Percentiles rank a stretch among this genome's conserved stretches.
Conservation (phyloP, 2,113 vertebrate species). For the Mystacornis crossleyi region DNA sequence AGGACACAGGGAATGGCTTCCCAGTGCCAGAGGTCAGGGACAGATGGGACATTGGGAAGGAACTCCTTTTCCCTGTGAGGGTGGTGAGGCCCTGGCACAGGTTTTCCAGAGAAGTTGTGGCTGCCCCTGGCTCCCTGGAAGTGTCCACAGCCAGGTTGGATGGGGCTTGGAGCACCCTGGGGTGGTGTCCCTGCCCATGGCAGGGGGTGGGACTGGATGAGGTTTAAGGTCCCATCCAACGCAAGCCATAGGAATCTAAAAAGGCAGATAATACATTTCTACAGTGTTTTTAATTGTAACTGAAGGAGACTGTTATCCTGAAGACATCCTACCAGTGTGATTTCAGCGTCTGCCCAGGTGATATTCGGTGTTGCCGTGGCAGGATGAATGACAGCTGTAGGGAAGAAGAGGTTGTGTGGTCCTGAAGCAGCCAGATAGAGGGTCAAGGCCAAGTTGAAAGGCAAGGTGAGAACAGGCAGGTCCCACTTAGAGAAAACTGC, state of each 20-base stretch:
- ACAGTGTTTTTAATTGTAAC: neutral
- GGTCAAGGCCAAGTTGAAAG: conserved; percentile 91
- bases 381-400: conserved; percentile 79
- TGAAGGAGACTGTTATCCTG: neutral
- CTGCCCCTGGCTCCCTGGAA: neutral
- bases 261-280: neutral
- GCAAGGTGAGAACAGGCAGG: conserved; percentile 91
- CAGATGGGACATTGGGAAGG: neutral
- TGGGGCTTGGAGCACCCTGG: fast-evolving
- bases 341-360: conserved; percentile 84
- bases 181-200: neutral
- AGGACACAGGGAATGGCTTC: neutral
- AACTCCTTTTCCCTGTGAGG: neutral
- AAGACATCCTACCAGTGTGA: conserved; percentile 77
- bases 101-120: neutral
- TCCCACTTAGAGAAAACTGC: conserved; percentile 91
- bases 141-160: neutral
- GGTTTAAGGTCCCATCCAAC: neutral
- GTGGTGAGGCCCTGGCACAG: neutral
- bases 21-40: fast-evolving
- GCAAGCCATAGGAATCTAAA: neutral
- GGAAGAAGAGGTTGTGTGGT: conserved; percentile 87
- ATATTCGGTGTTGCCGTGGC: conserved; percentile 78
- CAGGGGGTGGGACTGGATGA: fast-evolving
- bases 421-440: conserved; percentile 89